Base-by-base conservation (phyloP, 2,888 invertebrate genomes). In the Horisme vitalbata region DNA sequence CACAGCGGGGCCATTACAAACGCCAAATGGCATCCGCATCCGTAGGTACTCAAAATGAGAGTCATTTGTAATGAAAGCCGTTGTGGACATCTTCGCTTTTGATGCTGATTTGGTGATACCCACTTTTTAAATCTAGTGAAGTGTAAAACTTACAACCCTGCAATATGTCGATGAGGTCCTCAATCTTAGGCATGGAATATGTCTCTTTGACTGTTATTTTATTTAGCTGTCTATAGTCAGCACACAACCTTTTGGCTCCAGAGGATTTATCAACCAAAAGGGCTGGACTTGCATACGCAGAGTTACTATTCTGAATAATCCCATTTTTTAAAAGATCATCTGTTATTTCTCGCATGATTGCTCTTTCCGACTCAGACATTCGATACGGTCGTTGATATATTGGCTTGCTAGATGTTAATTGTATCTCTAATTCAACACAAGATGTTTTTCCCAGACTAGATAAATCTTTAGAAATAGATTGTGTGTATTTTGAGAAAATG, bases 201-300 rank as follows among this genome's bases (percentile, higher is more conserved):
- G 62, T 46, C 33, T 72, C 68, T 1, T 65, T 62, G 2, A 68
- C 57, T 0, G 72, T 77, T 0, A 59, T 55, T 18, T 32, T 32
- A 32, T 32, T 32, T 7, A 32, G 20, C 32, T 32, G 32, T 11
- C 32, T 32, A 20, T 32, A 32, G 10, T 32, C 32, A 9, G 20
- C 20, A 15, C 32, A 32, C 20, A 32, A 20, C 18, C 32, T 32
- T 20, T 32, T 32, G 1, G 18, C 32, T 7, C 32, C 32, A 4
- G 32, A 32, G 9, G 32, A n/a, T 32, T 32, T 32, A 20, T 18
- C 10, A 8, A 32, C 32, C 11, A 32, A 32, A 20, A 32, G 32
- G 20, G 32, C 32, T 18, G 32, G 32, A 20, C 32, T 32, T 18
- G 32, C 32, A 18, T 32, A 32, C 10, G 32, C 32, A n/a, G 32